Evolutionary conservation across 64 coral and sea anemone species (phyloP).

Genomic region (Platygyra sinensis): DNA sequence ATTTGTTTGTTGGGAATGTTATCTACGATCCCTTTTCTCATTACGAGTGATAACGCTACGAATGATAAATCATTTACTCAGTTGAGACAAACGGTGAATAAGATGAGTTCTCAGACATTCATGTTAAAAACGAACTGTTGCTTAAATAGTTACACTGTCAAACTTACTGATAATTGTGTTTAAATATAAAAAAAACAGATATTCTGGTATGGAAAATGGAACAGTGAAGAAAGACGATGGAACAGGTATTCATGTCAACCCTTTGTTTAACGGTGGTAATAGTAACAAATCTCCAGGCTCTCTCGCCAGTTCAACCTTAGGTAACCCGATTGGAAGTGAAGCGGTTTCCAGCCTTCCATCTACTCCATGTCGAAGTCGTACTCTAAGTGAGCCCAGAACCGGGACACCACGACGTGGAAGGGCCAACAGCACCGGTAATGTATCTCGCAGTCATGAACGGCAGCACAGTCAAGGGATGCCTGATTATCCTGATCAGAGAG

Average conservation of each 20-base stretch:
- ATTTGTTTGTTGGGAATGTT: too few relatives aligned
- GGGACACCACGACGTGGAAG: background rate
- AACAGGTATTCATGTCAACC: constrained; percentile 50
- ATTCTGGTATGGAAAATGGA: constrained; percentile 18
- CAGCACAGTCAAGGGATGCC: background rate
- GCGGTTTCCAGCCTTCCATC: constrained; percentile 20
- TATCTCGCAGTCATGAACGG: constrained; percentile 29
- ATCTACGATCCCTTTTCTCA: too few relatives aligned
- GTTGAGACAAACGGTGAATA: too few relatives aligned
- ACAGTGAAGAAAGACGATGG: constrained; percentile 32
- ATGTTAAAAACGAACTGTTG: too few relatives aligned
- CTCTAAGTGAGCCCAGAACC: constrained; percentile 4
- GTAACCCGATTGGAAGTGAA: background rate
- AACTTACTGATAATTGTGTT: background rate
- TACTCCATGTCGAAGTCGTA: constrained; percentile 8
- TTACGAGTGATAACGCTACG: too few relatives aligned
- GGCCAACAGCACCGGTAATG: constrained; percentile 58
- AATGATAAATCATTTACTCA: too few relatives aligned
- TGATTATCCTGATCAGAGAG: background rate
- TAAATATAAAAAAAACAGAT: background rate
- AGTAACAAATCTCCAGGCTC: background rate
- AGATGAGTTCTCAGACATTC: too few relatives aligned
- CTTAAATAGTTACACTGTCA: too few relatives aligned
- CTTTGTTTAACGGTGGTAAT: constrained; percentile 17
- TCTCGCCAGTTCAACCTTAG: background rate